Evolutionary conservation across 2,888 invertebrate genomes (phyloP), one percentile per base, ranked within the genome.

Genomic region (Baronia brevicornis): DNA sequence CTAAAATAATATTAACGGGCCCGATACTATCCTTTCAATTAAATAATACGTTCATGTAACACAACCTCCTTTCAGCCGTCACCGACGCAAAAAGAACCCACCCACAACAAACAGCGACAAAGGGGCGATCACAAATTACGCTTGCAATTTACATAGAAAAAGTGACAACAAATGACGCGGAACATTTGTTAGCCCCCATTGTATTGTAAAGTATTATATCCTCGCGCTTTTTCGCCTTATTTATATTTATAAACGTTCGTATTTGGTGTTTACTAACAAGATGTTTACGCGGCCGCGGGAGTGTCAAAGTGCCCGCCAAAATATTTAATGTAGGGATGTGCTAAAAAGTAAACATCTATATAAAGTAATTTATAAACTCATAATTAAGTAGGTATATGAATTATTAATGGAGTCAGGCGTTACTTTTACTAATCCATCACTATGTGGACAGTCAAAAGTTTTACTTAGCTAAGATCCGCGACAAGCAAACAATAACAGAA

Each of bases 191-290:
- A 65, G 50, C 33, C 47, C 36, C 72, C 77, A 79, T 79, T 79
- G 79, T 80, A 62, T 74, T 60, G 62, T 52, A 48, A 56, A 60
- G 69, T 66, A 70, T 67, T 67, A 67, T 65, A 63, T 63, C 59
- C 43, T 42, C 55, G 43, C 44, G 34, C 47, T 46, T 58, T 61
- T 66, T 58, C 57, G 51, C 56, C 65, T 68, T 68, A 72, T 73
- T 71, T 74, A 71, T 77, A 78, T 78, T 78, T 78, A 75, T 74
- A 77, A 71, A 66, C 59, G 61, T 60, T 59, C 73, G 65, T 77
- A 75, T 77, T 75, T 77, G 74, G 79, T 60, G 55, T 55, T 61
- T 54, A 61, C 78, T 80, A 80, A 80, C 79, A 79, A 79, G 79
- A 77, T 74, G 72, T 77, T 71, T 61, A 59, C 62, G 60, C 60